Percentiles rank a stretch among this genome's conserved stretches.
Conservation (phyloP, 2,888 invertebrate genomes). For the Agonopterix heracliana region DNA sequence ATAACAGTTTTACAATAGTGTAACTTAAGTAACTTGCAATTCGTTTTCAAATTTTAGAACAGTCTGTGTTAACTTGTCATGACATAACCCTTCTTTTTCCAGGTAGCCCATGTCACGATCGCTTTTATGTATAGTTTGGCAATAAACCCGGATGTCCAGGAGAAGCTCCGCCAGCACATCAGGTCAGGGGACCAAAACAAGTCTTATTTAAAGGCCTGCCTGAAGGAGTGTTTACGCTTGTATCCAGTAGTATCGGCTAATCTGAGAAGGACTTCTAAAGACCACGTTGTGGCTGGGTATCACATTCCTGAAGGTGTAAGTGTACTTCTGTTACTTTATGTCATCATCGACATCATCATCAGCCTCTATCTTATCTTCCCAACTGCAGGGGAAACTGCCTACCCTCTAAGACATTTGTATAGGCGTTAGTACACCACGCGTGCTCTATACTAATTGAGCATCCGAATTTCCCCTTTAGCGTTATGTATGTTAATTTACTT, state of each 20-base stretch:
- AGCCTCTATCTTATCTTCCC: no score
- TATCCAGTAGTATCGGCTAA: conserved; percentile 54
- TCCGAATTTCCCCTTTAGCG: no score
- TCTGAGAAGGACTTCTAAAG: conserved; percentile 50
- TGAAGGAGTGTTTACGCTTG: conserved; percentile 77
- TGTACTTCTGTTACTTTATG: not conserved
- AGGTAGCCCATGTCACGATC: conserved; percentile 58
- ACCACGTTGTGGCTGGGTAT: conserved; percentile 57
- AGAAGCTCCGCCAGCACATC: conserved; percentile 58
- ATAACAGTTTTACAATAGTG: no score
- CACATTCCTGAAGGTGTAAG: conserved; percentile 61
- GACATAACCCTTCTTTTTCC: conserved; percentile 12
- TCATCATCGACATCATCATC: no score
- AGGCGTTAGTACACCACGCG: no score
- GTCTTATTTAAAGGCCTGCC: conserved; percentile 76
- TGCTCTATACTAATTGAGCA: no score
- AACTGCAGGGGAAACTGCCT: no score
- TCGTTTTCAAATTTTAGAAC: no score
- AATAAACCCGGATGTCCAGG: conserved; percentile 68
- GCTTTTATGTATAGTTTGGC: conserved; percentile 74
- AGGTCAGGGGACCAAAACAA: conserved; percentile 31
- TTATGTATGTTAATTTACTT: no score
- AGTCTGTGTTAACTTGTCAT: no score
- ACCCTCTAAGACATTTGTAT: no score
- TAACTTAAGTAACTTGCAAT: no score